Conservation (phyloP, 2,797 vertebrate genomes). For the Spondyliosoma cantharus region DNA sequence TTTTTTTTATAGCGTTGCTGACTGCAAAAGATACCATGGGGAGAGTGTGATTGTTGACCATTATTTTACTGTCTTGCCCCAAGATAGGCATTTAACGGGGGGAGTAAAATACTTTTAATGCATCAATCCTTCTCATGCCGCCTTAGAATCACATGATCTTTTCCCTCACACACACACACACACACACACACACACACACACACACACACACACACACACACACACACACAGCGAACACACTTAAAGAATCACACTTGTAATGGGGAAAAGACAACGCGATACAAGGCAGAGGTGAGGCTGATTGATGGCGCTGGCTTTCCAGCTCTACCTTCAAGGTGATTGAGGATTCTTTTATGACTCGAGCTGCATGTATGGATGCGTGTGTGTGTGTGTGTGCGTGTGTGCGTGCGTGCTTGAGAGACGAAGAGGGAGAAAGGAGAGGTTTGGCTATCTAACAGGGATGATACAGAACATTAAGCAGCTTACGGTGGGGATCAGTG, state of each 20-base stretch:
- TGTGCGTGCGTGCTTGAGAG: not conserved
- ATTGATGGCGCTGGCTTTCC: constrained; percentile 32
- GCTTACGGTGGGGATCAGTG: constrained; percentile 61
- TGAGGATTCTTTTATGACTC: constrained; percentile 26
- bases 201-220: not conserved
- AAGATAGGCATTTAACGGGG: constrained; percentile 24
- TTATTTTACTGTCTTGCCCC: constrained; percentile 23
- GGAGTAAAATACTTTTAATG: constrained; percentile 6
- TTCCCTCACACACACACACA: not conserved
- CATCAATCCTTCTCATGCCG: not conserved
- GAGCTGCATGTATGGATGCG: not conserved
- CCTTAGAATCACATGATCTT: not conserved
- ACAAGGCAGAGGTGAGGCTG: constrained; percentile 15
- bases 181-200: not conserved
- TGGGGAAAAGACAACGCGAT: constrained; percentile 4
- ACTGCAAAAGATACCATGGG: constrained; percentile 5
- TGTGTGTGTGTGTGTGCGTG: not conserved
- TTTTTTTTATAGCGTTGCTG: constrained; percentile 1
- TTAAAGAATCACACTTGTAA: constrained; percentile 14
- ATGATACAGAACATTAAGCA: constrained; percentile 74
- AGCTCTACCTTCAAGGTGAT: constrained; percentile 38
- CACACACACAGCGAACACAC: too few relatives aligned
- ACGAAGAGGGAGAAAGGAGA: not conserved
- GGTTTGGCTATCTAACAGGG: constrained; percentile 46
- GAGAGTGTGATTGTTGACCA: constrained; percentile 8